Conservation (phyloP, 2,797 vertebrate genomes). For the Pseudomugil gertrudae region DNA sequence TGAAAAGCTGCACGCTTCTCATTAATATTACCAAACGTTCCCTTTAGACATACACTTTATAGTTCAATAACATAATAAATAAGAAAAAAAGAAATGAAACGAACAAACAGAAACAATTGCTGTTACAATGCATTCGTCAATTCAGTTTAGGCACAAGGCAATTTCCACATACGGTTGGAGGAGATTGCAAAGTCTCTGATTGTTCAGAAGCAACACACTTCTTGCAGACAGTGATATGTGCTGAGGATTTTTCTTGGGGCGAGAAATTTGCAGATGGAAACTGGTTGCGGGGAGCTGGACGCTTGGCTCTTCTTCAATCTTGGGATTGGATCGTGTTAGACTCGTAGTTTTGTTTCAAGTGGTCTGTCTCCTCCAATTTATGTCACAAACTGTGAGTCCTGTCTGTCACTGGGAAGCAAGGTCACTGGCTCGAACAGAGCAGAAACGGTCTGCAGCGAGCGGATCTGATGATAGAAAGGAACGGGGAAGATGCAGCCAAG, state of each 20-base stretch:
- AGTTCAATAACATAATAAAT: conserved; percentile 98
- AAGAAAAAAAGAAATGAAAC: conserved; percentile 80
- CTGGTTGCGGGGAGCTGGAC: conserved; percentile 80
- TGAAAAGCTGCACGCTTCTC: conserved; percentile 87
- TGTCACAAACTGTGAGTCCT: conserved; percentile 90
- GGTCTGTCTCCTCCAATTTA: conserved; percentile 91
- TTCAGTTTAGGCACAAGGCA: conserved; percentile 99
- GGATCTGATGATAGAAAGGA: conserved; percentile 66
- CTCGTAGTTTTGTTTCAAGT: conserved; percentile 90
- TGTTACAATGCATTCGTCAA: conserved; percentile 99
- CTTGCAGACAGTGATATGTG: conserved; percentile 90
- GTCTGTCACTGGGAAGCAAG: conserved; percentile 91
- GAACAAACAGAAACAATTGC: conserved; percentile 83
- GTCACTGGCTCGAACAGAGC: conserved; percentile 88
- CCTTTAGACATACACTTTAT: conserved; percentile 95
- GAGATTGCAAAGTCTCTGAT: conserved; percentile 95
- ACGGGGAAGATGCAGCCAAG: conserved; percentile 37
- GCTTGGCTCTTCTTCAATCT: conserved; percentile 84
- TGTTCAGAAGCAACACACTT: conserved; percentile 94
- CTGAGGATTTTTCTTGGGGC: conserved; percentile 81
- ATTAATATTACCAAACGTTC: conserved; percentile 87
- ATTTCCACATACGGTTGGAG: conserved; percentile 90
- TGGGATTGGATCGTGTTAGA: conserved; percentile 86
- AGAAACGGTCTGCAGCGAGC: conserved; percentile 84
- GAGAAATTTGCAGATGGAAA: conserved; percentile 86